phyloP scores from a whole-genome alignment of 2,113 vertebrate species.

The Riparia riparia region DNA sequence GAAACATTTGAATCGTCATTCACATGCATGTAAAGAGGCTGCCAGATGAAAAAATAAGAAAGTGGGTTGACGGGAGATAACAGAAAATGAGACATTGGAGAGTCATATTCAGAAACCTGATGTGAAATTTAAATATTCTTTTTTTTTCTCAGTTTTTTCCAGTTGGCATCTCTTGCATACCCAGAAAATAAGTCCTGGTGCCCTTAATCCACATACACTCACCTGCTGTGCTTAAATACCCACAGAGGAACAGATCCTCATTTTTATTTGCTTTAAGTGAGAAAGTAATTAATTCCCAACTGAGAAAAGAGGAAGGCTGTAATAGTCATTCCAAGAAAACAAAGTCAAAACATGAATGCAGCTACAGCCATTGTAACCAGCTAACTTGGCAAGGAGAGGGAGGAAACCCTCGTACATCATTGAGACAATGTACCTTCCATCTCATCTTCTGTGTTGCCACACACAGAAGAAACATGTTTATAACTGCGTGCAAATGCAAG shows the following conservation, averaged over 20 bases:
- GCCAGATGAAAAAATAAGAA: constrained; percentile 40
- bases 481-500: background rate
- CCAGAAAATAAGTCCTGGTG: background rate
- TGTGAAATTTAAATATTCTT: background rate
- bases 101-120: constrained; percentile 5
- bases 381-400: background rate
- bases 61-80: background rate
- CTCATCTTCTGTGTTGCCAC: background rate
- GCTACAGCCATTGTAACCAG: background rate
- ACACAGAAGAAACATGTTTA: background rate
- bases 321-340: background rate
- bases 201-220: background rate
- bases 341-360: background rate
- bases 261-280: background rate
- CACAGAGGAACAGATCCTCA: background rate
- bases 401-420: background rate
- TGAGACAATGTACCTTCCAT: background rate
- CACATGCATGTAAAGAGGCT: constrained; percentile 25
- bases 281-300: background rate
- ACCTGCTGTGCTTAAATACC: background rate
- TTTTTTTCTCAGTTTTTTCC: background rate
- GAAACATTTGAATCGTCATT: constrained; percentile 60
- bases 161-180: background rate
- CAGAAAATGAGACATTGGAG: background rate
- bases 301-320: background rate